A percentile compares a stretch with the other conserved stretches of the same genome.
Conservation (phyloP, 2,888 invertebrate genomes). For the Mythimna pallens region DNA sequence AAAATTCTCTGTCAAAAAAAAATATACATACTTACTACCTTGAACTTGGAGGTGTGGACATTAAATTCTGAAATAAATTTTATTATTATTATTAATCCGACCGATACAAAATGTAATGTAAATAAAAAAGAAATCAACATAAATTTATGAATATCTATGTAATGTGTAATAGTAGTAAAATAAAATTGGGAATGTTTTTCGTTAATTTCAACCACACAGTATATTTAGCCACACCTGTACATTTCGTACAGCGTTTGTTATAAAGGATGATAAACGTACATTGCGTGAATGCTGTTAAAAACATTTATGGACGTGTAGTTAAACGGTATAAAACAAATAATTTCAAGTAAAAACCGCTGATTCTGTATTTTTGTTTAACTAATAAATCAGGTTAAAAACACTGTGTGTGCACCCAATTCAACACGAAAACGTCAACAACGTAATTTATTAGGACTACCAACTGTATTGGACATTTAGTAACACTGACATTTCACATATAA, state of each 20-base stretch:
- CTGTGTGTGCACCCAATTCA: constrained; percentile 14
- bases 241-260: not conserved
- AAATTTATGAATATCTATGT: not conserved
- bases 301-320: not conserved
- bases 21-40: too few species aligned
- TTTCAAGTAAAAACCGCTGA: constrained; percentile 31
- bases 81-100: too few species aligned
- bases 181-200: not conserved
- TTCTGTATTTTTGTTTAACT: constrained; percentile 16
- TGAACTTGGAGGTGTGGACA: too few species aligned
- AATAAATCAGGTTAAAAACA: constrained; percentile 31
- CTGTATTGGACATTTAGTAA: constrained; percentile 20
- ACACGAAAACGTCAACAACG: constrained; percentile 24
- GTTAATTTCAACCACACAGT: not conserved
- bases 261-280: constrained; percentile 18
- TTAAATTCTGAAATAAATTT: too few species aligned
- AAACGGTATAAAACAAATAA: constrained; percentile 8
- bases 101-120: too few species aligned
- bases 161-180: not conserved
- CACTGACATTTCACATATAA: constrained; percentile 32
- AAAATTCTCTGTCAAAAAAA: too few species aligned
- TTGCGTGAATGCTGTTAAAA: constrained; percentile 2
- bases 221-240: not conserved
- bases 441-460: constrained; percentile 43
- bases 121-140: not conserved